Percentiles rank a stretch among this genome's conserved stretches.
phyloP scores from a whole-genome alignment of 2,113 vertebrate genomes.

The Gymnorhina tibicen region DNA sequence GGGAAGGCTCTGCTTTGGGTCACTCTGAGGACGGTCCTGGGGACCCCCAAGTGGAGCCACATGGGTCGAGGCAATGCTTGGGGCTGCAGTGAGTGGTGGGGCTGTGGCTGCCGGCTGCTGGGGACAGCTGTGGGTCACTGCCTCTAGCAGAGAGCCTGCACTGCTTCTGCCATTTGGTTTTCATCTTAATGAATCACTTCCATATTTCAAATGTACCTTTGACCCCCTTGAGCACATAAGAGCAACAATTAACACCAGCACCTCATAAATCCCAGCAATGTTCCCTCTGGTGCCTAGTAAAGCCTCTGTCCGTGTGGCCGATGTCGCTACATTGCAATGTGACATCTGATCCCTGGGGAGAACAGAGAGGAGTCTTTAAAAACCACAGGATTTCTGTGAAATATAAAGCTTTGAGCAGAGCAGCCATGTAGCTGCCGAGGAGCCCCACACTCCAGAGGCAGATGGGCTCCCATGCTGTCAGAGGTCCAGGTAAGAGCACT shows the following conservation, averaged over 20 bases:
- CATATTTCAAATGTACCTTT: neutral
- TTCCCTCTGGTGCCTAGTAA: neutral
- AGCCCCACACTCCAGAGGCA: neutral
- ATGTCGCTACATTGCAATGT: neutral
- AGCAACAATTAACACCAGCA: neutral
- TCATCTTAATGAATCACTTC: neutral
- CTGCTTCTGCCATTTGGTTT: neutral
- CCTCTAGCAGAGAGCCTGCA: neutral
- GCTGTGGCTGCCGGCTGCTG: fast-evolving
- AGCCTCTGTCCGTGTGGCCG: neutral
- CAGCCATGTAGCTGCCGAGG: neutral
- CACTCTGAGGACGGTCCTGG: neutral
- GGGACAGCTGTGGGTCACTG: neutral
- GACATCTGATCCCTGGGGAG: neutral
- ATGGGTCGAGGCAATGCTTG: fast-evolving
- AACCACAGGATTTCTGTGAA: neutral
- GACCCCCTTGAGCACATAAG: neutral
- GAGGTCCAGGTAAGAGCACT: neutral
- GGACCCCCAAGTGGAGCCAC: fast-evolving
- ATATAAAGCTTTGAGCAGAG: neutral
- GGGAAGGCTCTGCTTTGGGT: neutral
- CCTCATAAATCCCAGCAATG: neutral
- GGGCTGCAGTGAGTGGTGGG: fast-evolving
- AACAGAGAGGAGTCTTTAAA: neutral
- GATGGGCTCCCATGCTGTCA: neutral